phyloP scores from a whole-genome alignment of 2,888 invertebrate species.

The Dicycla oo region DNA sequence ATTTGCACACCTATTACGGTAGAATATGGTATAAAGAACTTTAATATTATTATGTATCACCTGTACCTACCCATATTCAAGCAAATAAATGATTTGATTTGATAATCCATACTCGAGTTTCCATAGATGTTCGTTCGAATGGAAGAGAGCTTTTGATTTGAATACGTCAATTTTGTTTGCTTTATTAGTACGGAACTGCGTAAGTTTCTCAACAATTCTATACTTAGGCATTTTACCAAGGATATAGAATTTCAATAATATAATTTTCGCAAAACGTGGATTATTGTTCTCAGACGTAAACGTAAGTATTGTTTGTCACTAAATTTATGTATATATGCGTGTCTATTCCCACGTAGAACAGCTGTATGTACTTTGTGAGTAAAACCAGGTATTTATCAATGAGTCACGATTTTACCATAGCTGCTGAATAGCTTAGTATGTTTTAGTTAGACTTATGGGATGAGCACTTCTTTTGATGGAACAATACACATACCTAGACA shows the following conservation, averaged over 20 bases:
- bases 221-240: constrained; percentile 21
- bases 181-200: not conserved
- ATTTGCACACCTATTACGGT: too few species aligned
- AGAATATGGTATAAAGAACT: too few species aligned
- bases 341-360: constrained; percentile 62
- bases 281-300: constrained; percentile 45
- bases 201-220: constrained; percentile 13
- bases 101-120: too few species aligned
- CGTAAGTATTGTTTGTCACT: constrained; percentile 60
- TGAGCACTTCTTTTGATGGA: not conserved
- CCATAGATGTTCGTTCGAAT: too few species aligned
- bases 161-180: not conserved
- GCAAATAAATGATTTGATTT: too few species aligned
- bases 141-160: too few species aligned
- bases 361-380: constrained; percentile 54
- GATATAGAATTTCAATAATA: constrained; percentile 46
- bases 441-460: constrained; percentile 2
- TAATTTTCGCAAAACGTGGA: constrained; percentile 41
- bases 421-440: not conserved
- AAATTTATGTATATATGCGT: constrained; percentile 57
- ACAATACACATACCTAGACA: not conserved
- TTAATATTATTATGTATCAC: too few species aligned
- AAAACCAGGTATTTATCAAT: constrained; percentile 32
- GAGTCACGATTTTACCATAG: constrained; percentile 26
- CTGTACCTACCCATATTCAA: too few species aligned